Percentiles rank a stretch among this genome's conserved stretches.
phyloP scores from a whole-genome alignment of 2,888 invertebrate species.

The Bellardia pandia region DNA sequence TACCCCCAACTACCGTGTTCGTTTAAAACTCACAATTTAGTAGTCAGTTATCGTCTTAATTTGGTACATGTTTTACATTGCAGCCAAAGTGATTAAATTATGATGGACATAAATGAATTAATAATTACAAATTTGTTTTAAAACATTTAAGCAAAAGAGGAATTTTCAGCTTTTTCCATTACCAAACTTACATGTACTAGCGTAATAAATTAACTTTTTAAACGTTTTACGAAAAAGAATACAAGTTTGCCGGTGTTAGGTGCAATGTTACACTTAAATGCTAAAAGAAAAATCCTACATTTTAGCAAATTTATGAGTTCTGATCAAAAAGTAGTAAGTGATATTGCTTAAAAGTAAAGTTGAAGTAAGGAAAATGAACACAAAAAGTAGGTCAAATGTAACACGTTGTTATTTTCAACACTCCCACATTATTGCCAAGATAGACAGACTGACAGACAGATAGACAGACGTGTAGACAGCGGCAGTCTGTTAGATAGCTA shows the following conservation, averaged over 20 bases:
- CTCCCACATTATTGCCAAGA: conserved; percentile 66
- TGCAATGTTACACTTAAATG: conserved; percentile 7
- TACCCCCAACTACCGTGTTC: background rate
- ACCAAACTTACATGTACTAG: background rate
- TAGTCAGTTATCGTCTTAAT: conserved; percentile 31
- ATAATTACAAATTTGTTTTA: conserved; percentile 65
- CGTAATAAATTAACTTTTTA: conserved; percentile 43
- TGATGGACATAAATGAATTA: conserved; percentile 64
- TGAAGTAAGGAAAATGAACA: conserved; percentile 12
- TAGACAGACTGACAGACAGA: conserved; percentile 22
- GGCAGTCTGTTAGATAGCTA: conserved; percentile 30
- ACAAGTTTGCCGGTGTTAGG: background rate
- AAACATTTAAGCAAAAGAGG: conserved; percentile 32
- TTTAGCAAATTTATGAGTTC: conserved; percentile 52
- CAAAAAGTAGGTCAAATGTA: conserved; percentile 71
- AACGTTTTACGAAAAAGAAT: conserved; percentile 22
- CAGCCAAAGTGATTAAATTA: conserved; percentile 45
- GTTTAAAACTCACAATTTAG: background rate
- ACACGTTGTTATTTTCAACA: conserved; percentile 68
- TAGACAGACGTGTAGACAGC: conserved; percentile 24
- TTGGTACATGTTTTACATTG: conserved; percentile 36
- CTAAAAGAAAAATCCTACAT: conserved; percentile 2
- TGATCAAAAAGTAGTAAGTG: conserved; percentile 41
- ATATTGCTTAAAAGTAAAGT: conserved; percentile 30
- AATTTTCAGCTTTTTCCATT: conserved; percentile 28